Evolutionary conservation across 2,797 vertebrate species (phyloP).

Genomic region (Eospalax fontanierii): DNA sequence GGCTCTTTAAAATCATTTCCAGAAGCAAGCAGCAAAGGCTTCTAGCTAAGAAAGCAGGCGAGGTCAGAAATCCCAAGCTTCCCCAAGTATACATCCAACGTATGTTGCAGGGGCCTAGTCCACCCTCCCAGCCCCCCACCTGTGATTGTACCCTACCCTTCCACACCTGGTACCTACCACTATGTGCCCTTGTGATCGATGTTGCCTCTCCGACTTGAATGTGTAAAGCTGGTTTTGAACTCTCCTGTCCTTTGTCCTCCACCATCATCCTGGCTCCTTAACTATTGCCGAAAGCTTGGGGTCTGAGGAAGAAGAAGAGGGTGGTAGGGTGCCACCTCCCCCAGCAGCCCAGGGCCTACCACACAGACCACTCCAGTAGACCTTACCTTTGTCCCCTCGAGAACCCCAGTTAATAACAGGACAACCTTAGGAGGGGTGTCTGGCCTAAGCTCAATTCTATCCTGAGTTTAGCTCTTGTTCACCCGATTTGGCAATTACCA

Average conservation of each 20-base stretch:
- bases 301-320: background rate
- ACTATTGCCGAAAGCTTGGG: background rate
- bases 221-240: background rate
- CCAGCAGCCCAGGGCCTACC: background rate
- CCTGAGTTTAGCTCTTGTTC: background rate
- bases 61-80: background rate
- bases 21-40: background rate
- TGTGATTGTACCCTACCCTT: background rate
- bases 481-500: background rate
- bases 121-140: background rate
- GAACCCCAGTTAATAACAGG: background rate
- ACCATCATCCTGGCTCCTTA: background rate
- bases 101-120: background rate
- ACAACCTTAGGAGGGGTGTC: background rate
- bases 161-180: background rate
- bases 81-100: background rate
- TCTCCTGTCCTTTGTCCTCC: background rate
- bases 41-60: background rate
- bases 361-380: background rate
- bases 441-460: background rate
- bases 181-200: rapidly evolving
- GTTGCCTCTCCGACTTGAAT: background rate
- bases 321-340: background rate
- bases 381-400: background rate
- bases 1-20: background rate